Evolutionary conservation across 1,140 invertebrate genomes (phyloP), one percentile per base, ranked within the genome.

Genomic region (Halyomorpha halys): DNA sequence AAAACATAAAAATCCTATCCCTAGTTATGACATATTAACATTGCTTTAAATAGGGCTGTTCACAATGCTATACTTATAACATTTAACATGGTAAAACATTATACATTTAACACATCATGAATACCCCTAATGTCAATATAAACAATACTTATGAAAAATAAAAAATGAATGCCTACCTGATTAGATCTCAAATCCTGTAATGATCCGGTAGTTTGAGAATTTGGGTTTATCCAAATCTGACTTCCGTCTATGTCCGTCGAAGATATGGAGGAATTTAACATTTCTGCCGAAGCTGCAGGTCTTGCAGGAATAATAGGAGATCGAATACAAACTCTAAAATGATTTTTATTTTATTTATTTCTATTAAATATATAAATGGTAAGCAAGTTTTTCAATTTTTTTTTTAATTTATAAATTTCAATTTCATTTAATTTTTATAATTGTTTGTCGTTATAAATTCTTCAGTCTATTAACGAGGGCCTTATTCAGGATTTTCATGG

Each of bases 281-380:
- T 73, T 67, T 82, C 79, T 2, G 84, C 83, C 0, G 86, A 85
- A 70, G 86, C 83, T 0, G 85, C 81, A 9, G 86, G 82, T 25
- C 85, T 75, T 9, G 86, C 84, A 13, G 86, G 85, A 70, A 89
- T 87, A 68, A 89, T 81, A 4, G 87, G 87, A 2, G 87, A 89
- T 66, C 87, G 80, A 65, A 85, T 83, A 74, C 86, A 89, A 23
- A 87, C 87, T 66, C 85, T 88, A 74, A 51, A 75, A 76, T 62
- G n/a, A 18, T 45, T 62, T 19, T n/a, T 39, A 39, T 8, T 4
- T 39, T 39, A 9, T 39, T 39, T 39, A 39, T 39, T 39, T 39
- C 6, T 8, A 39, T 11, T 39, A 39, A 39, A 39, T 11, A 39
- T 39, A 39, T 39, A 39, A 39, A 39, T 39, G 34, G 34, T 39